These are phyloP conservation scores for Nasonovia ribisnigri DNA, from an alignment of 2,888 invertebrate species.

Conservation along the genomic window DNA sequence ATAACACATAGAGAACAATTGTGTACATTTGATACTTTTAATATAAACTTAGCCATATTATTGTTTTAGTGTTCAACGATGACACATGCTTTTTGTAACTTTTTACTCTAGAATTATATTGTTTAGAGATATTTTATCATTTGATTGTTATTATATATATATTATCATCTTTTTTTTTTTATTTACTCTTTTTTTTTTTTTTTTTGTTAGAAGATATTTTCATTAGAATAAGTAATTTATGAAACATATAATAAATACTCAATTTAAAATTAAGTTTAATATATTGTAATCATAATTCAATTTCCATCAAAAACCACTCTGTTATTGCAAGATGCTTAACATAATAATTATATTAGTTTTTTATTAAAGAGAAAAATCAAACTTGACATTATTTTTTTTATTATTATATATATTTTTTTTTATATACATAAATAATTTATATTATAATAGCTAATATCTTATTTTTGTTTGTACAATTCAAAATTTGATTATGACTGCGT, in stretches of 20 bases:
- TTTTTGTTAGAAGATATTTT: slow-evolving; percentile 56
- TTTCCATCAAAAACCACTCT: background rate
- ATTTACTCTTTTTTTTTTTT: slow-evolving; percentile 42
- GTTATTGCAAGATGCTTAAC: background rate
- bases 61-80: slow-evolving; percentile 58
- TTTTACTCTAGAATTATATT: slow-evolving; percentile 40
- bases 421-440: slow-evolving; percentile 13
- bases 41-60: slow-evolving; percentile 60
- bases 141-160: slow-evolving; percentile 58
- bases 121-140: slow-evolving; percentile 51
- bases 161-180: slow-evolving; percentile 32
- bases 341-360: slow-evolving; percentile 6
- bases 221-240: slow-evolving; percentile 54
- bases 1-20: slow-evolving; percentile 41
- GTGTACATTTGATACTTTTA: slow-evolving; percentile 50
- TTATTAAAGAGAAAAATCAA: slow-evolving; percentile 22
- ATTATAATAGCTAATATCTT: slow-evolving; percentile 33
- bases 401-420: slow-evolving; percentile 36
- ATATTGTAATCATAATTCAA: slow-evolving; percentile 40
- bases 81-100: slow-evolving; percentile 61
- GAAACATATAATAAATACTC: slow-evolving; percentile 40
- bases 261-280: slow-evolving; percentile 42
- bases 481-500: background rate
- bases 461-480: slow-evolving; percentile 32
- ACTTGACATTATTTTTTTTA: slow-evolving; percentile 46